These are phyloP conservation scores for Atta colombica DNA, from an alignment of 1,140 invertebrate genomes.

Conservation along the genomic window DNA sequence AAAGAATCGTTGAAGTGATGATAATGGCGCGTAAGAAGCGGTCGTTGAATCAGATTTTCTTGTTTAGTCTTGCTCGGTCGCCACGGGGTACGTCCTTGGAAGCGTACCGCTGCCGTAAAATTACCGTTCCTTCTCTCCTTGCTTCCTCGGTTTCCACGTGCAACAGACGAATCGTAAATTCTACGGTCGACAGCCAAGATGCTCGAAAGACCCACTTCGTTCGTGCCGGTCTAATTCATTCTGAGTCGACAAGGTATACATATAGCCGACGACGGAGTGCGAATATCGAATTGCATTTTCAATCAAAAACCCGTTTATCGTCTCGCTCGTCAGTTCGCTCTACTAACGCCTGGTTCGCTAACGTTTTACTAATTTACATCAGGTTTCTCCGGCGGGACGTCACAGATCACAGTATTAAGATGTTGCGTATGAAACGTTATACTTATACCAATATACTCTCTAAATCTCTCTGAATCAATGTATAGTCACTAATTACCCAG, in stretches of 20 bases:
- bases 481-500: too few relatives aligned
- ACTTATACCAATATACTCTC: background rate
- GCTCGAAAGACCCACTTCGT: slow-evolving; percentile 37
- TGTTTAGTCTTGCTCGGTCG: slow-evolving; percentile 33
- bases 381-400: background rate
- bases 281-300: slow-evolving; percentile 45
- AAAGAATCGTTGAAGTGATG: background rate
- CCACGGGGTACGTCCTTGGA: slow-evolving; percentile 35
- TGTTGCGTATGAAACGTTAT: background rate
- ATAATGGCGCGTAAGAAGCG: slow-evolving; percentile 16
- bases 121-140: slow-evolving; percentile 48
- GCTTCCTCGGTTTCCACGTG: slow-evolving; percentile 38
- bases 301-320: slow-evolving; percentile 53
- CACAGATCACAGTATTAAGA: background rate
- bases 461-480: too few relatives aligned
- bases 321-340: slow-evolving; percentile 28
- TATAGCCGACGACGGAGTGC: background rate
- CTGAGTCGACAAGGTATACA: slow-evolving; percentile 17
- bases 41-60: slow-evolving; percentile 49
- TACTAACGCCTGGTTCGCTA: background rate
- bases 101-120: slow-evolving; percentile 30
- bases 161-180: slow-evolving; percentile 59
- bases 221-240: slow-evolving; percentile 54
- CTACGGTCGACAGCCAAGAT: slow-evolving; percentile 31
- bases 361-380: slow-evolving; percentile 13